A percentile compares a stretch with the other conserved stretches of the same genome.
These are phyloP conservation scores for Stichodactyla mertensii DNA, from an alignment of 64 coral and sea anemone genomes.

Conservation along the genomic window DNA sequence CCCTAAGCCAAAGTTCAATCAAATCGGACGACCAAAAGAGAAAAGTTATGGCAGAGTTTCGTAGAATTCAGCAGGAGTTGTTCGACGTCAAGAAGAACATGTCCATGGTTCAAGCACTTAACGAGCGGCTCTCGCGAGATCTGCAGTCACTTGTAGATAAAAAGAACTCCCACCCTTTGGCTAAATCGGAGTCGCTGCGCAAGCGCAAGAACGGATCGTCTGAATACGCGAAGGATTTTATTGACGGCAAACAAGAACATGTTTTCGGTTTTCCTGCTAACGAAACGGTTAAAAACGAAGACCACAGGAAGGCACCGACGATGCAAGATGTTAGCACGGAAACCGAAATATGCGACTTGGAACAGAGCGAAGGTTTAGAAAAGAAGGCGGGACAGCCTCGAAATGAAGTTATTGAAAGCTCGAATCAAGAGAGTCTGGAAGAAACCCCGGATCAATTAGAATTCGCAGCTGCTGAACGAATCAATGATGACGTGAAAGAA, in stretches of 20 bases:
- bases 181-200: background rate
- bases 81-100: conserved; percentile 36
- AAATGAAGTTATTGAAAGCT: background rate
- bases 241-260: background rate
- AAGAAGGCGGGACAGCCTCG: background rate
- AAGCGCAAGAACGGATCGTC: background rate
- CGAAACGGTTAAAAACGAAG: background rate
- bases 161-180: conserved; percentile 7
- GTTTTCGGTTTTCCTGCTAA: background rate
- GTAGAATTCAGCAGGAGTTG: conserved; percentile 42
- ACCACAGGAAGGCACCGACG: background rate
- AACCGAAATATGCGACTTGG: background rate
- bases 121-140: conserved; percentile 45
- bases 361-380: background rate
- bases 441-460: background rate
- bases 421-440: background rate
- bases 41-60: conserved; percentile 35
- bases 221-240: background rate
- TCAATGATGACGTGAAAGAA: background rate
- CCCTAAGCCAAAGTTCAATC: background rate
- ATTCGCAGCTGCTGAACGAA: background rate
- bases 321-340: background rate
- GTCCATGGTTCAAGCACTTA: conserved; percentile 42
- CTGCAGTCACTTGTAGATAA: conserved; percentile 37
- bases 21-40: conserved; percentile 6